A percentile compares a stretch with the other conserved stretches of the same genome.
phyloP scores from a whole-genome alignment of 2,113 vertebrate genomes.

The Arvicanthis niloticus region DNA sequence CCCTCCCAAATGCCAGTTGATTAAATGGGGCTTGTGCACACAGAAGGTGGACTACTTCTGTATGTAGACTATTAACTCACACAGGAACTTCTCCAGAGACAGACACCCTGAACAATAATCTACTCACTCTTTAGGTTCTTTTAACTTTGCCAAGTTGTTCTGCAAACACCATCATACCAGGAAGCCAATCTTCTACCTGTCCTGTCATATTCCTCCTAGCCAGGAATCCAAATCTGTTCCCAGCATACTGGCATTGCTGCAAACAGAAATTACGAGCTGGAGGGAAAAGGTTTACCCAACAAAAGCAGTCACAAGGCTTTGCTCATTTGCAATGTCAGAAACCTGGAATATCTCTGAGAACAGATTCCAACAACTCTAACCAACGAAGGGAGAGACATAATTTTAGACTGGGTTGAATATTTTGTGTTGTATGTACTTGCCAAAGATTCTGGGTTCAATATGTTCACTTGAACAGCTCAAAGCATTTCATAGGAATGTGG shows the following conservation, averaged over 20 bases:
- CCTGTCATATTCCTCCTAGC: neutral
- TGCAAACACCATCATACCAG: neutral
- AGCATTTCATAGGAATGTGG: conserved; percentile 21
- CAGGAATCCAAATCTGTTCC: neutral
- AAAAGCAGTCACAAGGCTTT: conserved; percentile 22
- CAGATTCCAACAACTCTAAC: conserved; percentile 23
- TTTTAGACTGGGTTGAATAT: conserved; percentile 58
- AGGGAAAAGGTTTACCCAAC: conserved; percentile 28
- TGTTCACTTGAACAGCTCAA: conserved; percentile 46
- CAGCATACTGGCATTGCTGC: neutral
- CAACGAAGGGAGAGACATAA: conserved; percentile 19
- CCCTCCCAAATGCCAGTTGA: neutral
- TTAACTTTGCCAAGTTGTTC: neutral
- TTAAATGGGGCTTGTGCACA: neutral
- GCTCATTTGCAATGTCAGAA: conserved; percentile 48
- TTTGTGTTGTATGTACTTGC: conserved; percentile 50
- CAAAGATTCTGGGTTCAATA: conserved; percentile 60
- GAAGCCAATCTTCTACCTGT: neutral
- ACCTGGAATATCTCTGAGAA: conserved; percentile 26
- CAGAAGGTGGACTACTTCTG: neutral
- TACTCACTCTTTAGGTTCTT: neutral
- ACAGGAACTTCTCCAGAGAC: neutral
- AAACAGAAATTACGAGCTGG: neutral
- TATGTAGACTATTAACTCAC: neutral
- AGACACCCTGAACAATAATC: neutral